Evolutionary conservation across 2,113 vertebrate genomes (phyloP).

Genomic region (Pteropus alecto): DNA sequence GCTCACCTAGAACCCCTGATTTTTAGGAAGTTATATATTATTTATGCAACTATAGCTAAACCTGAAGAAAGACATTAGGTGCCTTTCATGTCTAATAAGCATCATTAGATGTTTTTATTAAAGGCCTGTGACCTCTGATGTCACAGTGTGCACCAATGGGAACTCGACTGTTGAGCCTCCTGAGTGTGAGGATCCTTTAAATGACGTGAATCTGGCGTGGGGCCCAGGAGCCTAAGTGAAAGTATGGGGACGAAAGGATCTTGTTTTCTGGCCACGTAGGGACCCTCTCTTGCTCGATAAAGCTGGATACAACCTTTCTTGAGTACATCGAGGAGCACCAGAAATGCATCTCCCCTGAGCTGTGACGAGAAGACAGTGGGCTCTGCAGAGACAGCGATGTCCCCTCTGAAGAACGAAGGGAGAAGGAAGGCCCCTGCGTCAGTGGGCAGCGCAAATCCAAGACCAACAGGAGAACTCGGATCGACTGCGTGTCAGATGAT

Average conservation of each 20-base stretch:
- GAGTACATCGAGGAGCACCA: background rate
- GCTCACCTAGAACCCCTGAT: background rate
- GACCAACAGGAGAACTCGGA: background rate
- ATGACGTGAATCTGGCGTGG: background rate
- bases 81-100: background rate
- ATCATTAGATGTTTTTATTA: background rate
- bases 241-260: no score
- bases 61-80: background rate
- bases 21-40: background rate
- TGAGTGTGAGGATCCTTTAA: background rate
- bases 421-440: background rate
- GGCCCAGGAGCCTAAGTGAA: background rate
- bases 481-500: background rate
- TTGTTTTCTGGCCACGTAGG: background rate
- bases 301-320: background rate
- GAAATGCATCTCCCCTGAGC: background rate
- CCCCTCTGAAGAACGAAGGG: background rate
- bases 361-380: background rate
- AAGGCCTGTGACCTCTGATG: background rate
- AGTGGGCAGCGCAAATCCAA: background rate
- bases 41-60: background rate
- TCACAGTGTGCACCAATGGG: background rate
- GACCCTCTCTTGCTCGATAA: background rate
- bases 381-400: background rate
- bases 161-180: background rate